Base-by-base conservation (phyloP, 2,888 invertebrate species). In the Drosophila ustulata region DNA sequence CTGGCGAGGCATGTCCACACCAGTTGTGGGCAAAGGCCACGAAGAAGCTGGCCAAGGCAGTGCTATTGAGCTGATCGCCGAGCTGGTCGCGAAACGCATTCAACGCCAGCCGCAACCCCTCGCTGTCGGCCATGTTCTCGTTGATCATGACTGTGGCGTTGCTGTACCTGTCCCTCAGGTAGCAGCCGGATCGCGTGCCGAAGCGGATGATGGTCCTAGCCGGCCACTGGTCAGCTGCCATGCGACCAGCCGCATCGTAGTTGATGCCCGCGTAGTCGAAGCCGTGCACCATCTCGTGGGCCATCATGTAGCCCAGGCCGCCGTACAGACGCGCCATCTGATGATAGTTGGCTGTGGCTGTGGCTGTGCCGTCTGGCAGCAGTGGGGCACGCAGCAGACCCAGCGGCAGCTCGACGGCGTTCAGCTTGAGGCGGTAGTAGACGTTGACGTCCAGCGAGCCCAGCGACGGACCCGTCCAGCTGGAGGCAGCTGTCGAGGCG, bases 241-340 rank as follows among this genome's bases (percentile, higher is more conserved):
- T 61, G 41, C 80, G 89, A 0, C 91, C 92, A 1, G 51, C 23
- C 3, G 86, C 82, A 56, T 91, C 92, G 46, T 91, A 91, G 57
- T 91, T 90, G 7, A 91, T 76, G 32, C 92, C 91, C 55, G 91
- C 91, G 46, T 90, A 92, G 63, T 91, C 91, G 47, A 92, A 90
- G 45, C 90, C 91, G 49, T 91, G 91, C 43, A 91, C 46, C 41
- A 91, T 69, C 69, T 91, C 91, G 65, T 91, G 92, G 1, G 85
- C 91, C 13, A 91, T 61, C 3, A 91, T 89, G 9, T 89, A 90
- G 8, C 87, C 90, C 23, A 91, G 37, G 0, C 90, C 78, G 37
- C 89, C 91, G 45, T 88, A 71, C 0, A 88, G 56, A 3, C 73
- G 82, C 3, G 50, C 47, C 7, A 37, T 1, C 2, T n/a, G 37